Evolutionary conservation across 37 sponge, comb jelly and placozoan species (phyloP).

Genomic region (Dysidea cf. avara): DNA sequence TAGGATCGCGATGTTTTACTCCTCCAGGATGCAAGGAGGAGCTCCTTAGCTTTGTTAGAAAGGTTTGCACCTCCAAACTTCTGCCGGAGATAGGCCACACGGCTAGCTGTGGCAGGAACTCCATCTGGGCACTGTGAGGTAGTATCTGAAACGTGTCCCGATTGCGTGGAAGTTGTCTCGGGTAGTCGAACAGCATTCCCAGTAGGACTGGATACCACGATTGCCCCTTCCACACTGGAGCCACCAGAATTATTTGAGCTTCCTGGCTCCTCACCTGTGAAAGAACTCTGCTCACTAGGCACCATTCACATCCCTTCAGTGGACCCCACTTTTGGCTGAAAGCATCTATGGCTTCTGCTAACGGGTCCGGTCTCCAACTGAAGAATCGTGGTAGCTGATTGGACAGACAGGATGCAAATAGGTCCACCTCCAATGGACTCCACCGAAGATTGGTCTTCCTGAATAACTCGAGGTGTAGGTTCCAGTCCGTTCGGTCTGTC

Average conservation of each 20-base stretch:
- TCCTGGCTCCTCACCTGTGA: too few species aligned
- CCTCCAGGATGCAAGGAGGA: conserved; percentile 50
- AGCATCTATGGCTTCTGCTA: too few species aligned
- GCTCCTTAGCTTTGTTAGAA: too few species aligned
- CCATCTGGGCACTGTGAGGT: too few species aligned
- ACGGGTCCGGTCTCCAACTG: conserved; percentile 1
- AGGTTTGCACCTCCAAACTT: conserved; percentile 1
- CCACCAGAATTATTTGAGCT: too few species aligned
- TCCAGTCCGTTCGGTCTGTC: background rate
- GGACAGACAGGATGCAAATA: background rate
- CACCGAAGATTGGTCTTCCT: background rate
- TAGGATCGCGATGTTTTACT: conserved; percentile 14
- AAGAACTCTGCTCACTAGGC: too few species aligned
- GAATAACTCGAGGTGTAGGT: background rate
- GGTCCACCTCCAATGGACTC: background rate
- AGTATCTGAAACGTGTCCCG: too few species aligned
- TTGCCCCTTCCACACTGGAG: too few species aligned
- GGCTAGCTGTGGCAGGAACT: conserved; percentile 39
- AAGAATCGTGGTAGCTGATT: too few species aligned
- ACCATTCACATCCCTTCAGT: too few species aligned
- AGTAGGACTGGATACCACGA: conserved; percentile 30
- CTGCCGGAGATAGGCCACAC: conserved; percentile 54
- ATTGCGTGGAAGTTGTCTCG: conserved; percentile 2
- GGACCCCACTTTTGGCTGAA: too few species aligned
- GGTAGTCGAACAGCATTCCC: conserved; percentile 10